Base-by-base conservation (phyloP, 2,888 invertebrate genomes). In the Agrypnus murinus region DNA sequence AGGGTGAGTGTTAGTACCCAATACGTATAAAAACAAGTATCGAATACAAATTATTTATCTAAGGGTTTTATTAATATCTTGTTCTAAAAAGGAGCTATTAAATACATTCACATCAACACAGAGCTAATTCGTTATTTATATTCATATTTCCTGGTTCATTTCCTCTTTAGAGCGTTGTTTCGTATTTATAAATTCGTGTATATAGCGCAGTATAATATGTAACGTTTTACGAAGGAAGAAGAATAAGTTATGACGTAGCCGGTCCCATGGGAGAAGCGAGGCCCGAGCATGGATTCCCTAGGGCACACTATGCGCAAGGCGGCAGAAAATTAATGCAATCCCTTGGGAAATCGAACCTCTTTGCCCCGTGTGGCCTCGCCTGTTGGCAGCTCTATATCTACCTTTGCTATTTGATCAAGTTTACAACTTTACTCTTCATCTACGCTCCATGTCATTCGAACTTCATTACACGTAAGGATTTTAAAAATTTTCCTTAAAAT, bases 241-340 rank as follows among this genome's bases (percentile, higher is more conserved):
- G 82, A 82, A 83, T 82, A 87, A 87, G 86, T 83, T 83, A 83
- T 83, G 84, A 82, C 82, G 81, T 83, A 82, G 82, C 80, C 79
- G 74, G 77, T 78, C 82, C 81, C 80, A 69, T 53, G 81, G 80
- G 84, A 80, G 75, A 75, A 76, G 75, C 80, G 79, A 80, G 80
- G 81, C 81, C 79, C 79, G 82, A 82, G 80, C 82, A 80, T 78
- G 78, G 73, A 82, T 87, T 87, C 90, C 88, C 90, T 80, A 77
- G 90, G 86, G 90, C 87, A 90, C 88, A 89, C 87, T 91, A 90
- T 90, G 90, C 90, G 90, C 91, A 91, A 90, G 90, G 90, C 90
- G 90, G 90, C 90, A 90, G 91, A 91, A 91, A 91, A 91, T 91
- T 91, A 91, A 91, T 90, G 90, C 88, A 88, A 87, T 83, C 90